Conservation (phyloP, 2,113 vertebrate species). For the Steatornis caripensis region DNA sequence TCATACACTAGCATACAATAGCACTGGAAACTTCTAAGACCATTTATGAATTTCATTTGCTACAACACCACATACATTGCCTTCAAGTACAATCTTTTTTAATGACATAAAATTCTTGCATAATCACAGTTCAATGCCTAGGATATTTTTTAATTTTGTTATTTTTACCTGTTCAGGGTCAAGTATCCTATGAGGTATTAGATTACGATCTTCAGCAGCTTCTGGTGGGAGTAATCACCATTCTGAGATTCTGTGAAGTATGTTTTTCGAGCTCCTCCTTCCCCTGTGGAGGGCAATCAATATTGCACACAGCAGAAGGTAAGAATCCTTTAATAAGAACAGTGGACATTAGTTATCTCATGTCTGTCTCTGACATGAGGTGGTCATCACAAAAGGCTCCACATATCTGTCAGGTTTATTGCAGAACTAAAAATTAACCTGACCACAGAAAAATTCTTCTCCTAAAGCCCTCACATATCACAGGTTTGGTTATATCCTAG, state of each 20-base stretch:
- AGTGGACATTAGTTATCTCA: accelerated
- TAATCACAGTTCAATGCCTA: not conserved
- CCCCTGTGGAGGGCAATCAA: not conserved
- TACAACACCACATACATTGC: not conserved
- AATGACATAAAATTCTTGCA: not conserved
- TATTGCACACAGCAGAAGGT: not conserved
- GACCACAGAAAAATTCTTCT: not conserved
- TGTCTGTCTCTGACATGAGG: not conserved
- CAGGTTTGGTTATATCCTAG: not conserved
- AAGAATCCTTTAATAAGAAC: not conserved
- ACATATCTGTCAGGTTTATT: not conserved
- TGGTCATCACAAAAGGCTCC: not conserved
- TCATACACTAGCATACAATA: not conserved
- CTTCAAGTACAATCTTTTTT: constrained; percentile 1
- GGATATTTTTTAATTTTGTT: not conserved
- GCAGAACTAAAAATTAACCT: not conserved
- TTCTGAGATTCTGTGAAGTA: too few species aligned
- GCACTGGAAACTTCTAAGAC: not conserved
- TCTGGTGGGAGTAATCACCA: not conserved
- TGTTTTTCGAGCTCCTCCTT: not conserved
- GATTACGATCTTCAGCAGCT: not conserved
- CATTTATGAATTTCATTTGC: constrained; percentile 8
- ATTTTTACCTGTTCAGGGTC: not conserved
- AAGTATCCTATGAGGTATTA: not conserved
- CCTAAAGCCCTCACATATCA: not conserved